Base-by-base conservation (phyloP, 1,140 invertebrate genomes). In the Drosophila truncata region DNA sequence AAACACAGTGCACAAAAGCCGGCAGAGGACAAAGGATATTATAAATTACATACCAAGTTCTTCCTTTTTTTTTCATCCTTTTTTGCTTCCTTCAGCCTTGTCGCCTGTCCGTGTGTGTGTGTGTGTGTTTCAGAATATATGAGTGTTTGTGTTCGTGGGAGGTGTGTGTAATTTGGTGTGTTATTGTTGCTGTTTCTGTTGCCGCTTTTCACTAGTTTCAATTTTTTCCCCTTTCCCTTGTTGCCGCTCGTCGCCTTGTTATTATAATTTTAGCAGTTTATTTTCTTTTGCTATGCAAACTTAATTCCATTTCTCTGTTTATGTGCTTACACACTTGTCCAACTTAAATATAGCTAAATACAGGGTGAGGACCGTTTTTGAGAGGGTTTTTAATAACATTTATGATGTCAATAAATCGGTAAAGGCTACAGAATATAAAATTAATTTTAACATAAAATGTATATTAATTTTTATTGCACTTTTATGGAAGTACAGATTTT, bases 271-370 rank as follows among this genome's bases (percentile, higher is more conserved):
- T 78, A 80, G 73, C 78, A 91, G 81, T 88, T 91, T 90, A 90
- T 90, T 81, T 88, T 82, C 75, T 77, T 80, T 82, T 91, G 90
- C 78, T 91, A 90, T 90, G 80, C 90, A 85, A 91, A 91, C 91
- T 91, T 92, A 92, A 92, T 92, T 92, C 91, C 86, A 92, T 92
- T 92, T 85, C 61, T 76, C 82, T 92, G 86, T 92, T 92, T 92
- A 92, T 92, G 81, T 92, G 91, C 90, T 91, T 91, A 91, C 91
- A 78, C 91, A 77, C 82, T 91, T 80, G 73, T 84, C 70, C 64
- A 90, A 90, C 66, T 80, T 90, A 80, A 90, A 85, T 79, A 73
- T 78, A 63, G 47, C 41, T 2, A 55, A 42, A 46, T 42, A 63
- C 58, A 63, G 78, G 52, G 78, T 74, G 39, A 27, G 10, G 18